Conservation (phyloP, 2,888 invertebrate genomes). For the Catocala fraxini region DNA sequence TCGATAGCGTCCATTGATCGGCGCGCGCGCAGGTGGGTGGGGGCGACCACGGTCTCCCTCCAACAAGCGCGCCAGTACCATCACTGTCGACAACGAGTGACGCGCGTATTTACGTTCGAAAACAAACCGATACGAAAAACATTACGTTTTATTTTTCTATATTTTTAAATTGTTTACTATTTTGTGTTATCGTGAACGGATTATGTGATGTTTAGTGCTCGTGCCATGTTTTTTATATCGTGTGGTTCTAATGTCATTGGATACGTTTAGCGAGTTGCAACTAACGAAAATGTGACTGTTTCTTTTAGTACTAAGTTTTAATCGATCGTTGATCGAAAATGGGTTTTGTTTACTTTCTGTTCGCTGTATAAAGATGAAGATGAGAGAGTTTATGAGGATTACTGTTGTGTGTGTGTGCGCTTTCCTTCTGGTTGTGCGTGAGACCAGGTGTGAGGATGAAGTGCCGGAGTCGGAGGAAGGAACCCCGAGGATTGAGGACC, state of each 20-base stretch:
- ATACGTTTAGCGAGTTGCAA: constrained; percentile 59
- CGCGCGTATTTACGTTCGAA: constrained; percentile 63
- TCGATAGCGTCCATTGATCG: constrained; percentile 64
- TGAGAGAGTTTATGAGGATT: constrained; percentile 80
- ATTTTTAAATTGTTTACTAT: constrained; percentile 30
- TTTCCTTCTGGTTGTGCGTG: constrained; percentile 66
- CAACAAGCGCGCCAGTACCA: constrained; percentile 69
- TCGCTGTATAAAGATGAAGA: constrained; percentile 71
- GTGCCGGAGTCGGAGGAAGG: constrained; percentile 57
- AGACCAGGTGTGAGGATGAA: constrained; percentile 70
- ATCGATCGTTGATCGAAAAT: constrained; percentile 69
- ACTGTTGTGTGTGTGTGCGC: constrained; percentile 76
- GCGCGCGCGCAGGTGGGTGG: constrained; percentile 68
- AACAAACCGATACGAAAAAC: constrained; percentile 59
- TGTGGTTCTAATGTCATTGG: constrained; percentile 62
- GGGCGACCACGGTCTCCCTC: constrained; percentile 66
- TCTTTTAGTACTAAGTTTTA: constrained; percentile 56
- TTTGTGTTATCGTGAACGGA: constrained; percentile 40
- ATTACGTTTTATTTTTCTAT: constrained; percentile 44
- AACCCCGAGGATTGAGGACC: constrained; percentile 52
- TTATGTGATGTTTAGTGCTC: constrained; percentile 51
- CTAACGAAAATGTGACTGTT: constrained; percentile 84
- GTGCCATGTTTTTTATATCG: constrained; percentile 52
- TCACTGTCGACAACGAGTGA: constrained; percentile 63
- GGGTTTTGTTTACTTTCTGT: constrained; percentile 62